Evolutionary conservation across 1,140 invertebrate genomes (phyloP).

Genomic region (Magallana gigas): DNA sequence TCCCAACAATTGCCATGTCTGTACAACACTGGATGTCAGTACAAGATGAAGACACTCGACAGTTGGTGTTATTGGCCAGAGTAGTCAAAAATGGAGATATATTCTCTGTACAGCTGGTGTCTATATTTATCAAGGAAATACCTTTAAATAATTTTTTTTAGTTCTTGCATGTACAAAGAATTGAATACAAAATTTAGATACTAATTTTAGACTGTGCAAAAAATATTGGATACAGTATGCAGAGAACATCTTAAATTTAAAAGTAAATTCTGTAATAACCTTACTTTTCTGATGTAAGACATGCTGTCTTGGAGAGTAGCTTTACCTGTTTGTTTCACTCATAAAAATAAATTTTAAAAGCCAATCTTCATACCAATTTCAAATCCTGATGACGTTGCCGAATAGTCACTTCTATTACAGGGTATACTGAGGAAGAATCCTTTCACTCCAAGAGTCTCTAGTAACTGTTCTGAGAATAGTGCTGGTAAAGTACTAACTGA

Average conservation of each 20-base stretch:
- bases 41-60: conserved; percentile 56
- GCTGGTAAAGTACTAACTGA: conserved; percentile 22
- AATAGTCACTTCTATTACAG: conserved; percentile 40
- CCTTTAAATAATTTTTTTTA: not conserved
- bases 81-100: conserved; percentile 40
- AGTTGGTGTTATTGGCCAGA: conserved; percentile 52
- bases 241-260: too few relatives aligned
- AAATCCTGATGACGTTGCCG: conserved; percentile 39
- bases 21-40: conserved; percentile 58
- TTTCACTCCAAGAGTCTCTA: conserved; percentile 49
- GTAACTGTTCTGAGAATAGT: conserved; percentile 41
- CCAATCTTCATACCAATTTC: conserved; percentile 12
- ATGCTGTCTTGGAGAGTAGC: too few relatives aligned
- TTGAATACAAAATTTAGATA: not conserved
- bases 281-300: too few relatives aligned
- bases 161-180: too few relatives aligned
- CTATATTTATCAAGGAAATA: not conserved
- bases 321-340: too few relatives aligned
- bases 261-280: too few relatives aligned
- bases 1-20: conserved; percentile 52
- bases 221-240: too few relatives aligned
- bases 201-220: not conserved
- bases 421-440: conserved; percentile 38
- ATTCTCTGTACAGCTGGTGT: conserved; percentile 13
- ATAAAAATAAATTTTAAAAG: not conserved